Evolutionary conservation across 64 coral and sea anemone species (phyloP), one percentile per base, ranked within the genome.

Genomic region (Dendronephthya gigantea): DNA sequence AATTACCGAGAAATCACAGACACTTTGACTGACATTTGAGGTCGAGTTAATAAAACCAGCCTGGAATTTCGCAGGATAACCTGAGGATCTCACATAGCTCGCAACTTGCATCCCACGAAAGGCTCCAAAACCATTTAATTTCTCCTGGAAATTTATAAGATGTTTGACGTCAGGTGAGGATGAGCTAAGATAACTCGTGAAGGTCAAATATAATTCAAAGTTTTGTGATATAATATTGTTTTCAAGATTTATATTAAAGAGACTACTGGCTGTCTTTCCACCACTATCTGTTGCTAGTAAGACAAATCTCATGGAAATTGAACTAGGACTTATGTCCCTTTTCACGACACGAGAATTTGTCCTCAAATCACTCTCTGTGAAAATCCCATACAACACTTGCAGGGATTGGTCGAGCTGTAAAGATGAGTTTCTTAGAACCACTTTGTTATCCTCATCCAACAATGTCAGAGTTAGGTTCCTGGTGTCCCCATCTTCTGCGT

Each of bases 401-500:
- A 68, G 81, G 6, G 74, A 39, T 27, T 11, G 39, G 31, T 88
- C 35, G 17, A 88, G 31, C 22, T 88, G 86, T 35, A 88, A 48
- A 48, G 66, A 74, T 30, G 59, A 88, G 51, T 88, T 74, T 81
- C 49, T 88, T 6, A 23, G 0, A 37, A 88, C 38, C 29, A 29
- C 58, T 74, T 88, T 81, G 14, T 43, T 45, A 39, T 88, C 47
- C 3, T 9, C 50, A 49, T 32, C 50, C 4, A 10, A 49, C n/a
- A 88, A 68, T 11, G 69, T 34, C 49, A 88, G 49, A 35, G 47
- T 16, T 8, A 88, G 76, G 23, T 88, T 28, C 8, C 86, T 68
- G 19, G 70, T 88, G 38, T 88, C 74, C 48, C 86, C 86, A 79
- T 88, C 86, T 22, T 88, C 86, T 50, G 35, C 9, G 49, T 88